Evolutionary conservation across 2,888 invertebrate genomes (phyloP), one percentile per base, ranked within the genome.

Genomic region (Lingula anatina): DNA sequence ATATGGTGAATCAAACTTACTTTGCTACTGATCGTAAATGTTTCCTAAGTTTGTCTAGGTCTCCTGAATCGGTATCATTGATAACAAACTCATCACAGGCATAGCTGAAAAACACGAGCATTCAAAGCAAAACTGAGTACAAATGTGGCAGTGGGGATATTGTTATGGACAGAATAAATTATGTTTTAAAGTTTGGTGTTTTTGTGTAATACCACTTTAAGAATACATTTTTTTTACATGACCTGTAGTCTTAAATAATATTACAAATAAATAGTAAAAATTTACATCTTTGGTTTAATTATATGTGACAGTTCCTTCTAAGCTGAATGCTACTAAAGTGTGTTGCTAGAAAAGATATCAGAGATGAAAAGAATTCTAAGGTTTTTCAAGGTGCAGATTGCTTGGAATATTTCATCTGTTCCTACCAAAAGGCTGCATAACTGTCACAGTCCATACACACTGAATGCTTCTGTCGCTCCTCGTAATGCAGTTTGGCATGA

Each of bases 21-120:
- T n/a, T n/a, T n/a, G n/a, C n/a, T 38, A 64, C 49, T 31, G 65
- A 53, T 60, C 73, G 66, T 20, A 77, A 54, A 47, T 62, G 59
- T 55, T 67, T 65, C 48, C 77, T 60, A 24, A 78, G 60, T 48
- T 64, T 60, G 46, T 72, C 70, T 43, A 77, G 48, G 47, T 71
- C 68, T 21, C 69, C 65, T 59, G 80, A 77, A 58, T 81, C 79
- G 37, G 84, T 71, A 71, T 88, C 87, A 76, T 87, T 87, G 61
- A 84, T 83, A 46, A 87, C 84, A 80, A 85, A 88, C 64, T 88
- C 88, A 77, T 89, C 87, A 80, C 89, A 89, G 71, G 82, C 81
- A 72, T 88, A 88, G 76, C 88, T 88, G 79, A 35, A 81, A 81
- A 56, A 51, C 51, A 48, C n/a, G n/a, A n/a, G n/a, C n/a, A n/a